These are phyloP conservation scores for Turdus rufiventris DNA, from an alignment of 2,113 vertebrate genomes.

Conservation along the genomic window DNA sequence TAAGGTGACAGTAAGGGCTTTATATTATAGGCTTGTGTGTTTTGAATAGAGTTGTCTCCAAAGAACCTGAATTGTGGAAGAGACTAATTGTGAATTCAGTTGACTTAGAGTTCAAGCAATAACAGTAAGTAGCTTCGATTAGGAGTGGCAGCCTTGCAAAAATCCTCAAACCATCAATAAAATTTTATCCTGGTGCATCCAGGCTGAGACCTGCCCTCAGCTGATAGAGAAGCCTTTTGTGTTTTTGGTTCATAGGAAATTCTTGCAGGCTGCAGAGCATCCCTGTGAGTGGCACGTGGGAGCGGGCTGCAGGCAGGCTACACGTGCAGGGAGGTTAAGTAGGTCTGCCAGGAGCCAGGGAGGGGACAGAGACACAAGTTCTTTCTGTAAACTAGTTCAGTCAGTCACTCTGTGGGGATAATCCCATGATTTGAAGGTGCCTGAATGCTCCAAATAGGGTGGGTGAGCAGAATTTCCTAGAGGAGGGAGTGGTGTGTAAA, in stretches of 20 bases:
- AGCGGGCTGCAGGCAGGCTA: accelerated
- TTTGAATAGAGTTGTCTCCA: neutral
- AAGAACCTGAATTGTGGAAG: neutral
- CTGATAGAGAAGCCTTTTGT: neutral
- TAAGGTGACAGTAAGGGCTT: neutral
- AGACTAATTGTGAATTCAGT: neutral
- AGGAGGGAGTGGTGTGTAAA: neutral
- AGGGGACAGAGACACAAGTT: neutral
- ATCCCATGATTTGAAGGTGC: accelerated
- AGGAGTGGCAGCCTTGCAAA: neutral
- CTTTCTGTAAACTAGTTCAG: neutral
- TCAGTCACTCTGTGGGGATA: neutral
- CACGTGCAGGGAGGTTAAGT: neutral
- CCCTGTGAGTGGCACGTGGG: neutral
- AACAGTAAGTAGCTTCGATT: neutral
- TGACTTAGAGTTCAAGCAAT: neutral
- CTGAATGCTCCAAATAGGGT: neutral
- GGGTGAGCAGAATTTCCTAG: accelerated
- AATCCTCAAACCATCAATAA: neutral
- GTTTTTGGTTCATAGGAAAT: neutral
- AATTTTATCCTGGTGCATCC: neutral
- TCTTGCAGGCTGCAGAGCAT: neutral
- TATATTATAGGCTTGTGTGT: neutral
- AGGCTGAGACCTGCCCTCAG: neutral
- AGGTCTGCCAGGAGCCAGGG: slow-evolving; percentile 10